Evolutionary conservation across 2,797 vertebrate genomes (phyloP), one percentile per base, ranked within the genome.

Genomic region (Anomalospiza imberbis): DNA sequence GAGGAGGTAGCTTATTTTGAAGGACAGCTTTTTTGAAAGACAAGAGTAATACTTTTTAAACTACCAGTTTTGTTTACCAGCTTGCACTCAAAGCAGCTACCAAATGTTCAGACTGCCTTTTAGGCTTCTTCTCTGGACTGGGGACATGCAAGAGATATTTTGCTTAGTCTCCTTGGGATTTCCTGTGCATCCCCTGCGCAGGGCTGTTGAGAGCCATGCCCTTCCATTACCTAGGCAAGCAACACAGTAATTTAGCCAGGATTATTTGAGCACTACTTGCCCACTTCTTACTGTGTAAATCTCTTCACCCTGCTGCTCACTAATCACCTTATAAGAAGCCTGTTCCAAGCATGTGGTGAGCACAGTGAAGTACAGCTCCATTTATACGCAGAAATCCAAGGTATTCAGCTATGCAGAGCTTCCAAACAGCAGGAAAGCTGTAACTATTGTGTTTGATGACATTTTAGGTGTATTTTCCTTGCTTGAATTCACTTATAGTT

Each of bases 351-450:
- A 36, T 94, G 88, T 82, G 70, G 85, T 88, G 85, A 91, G 76
- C 58, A 61, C 73, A 55, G 73, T 86, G 65, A 76, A 53, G 66
- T 80, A 81, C 68, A 93, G 32, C 79, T 40, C 48, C 47, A 44
- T 94, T 97, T 96, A 88, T 88, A 50, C 74, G 94, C 58, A 84
- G 72, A 95, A 96, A 94, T 94, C 51, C 55, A 25, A 92, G 89
- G 20, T 70, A 71, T 66, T 95, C 32, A 70, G 85, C 76, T 94
- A 57, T 61, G 48, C 47, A 85, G 61, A 61, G 66, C 88, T 89
- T 85, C 77, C 24, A 47, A 87, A 80, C 88, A 88, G 83, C 73
- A 48, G 85, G 79, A 67, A 76, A 71, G 36, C 48, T 67, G 67
- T 32, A 85, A 47, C 60, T 91, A 13, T 81, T 89, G 29, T 71